A percentile compares a stretch with the other conserved stretches of the same genome.
phyloP scores from a whole-genome alignment of 1,140 invertebrate species.

The Muscidifurax raptorellus region DNA sequence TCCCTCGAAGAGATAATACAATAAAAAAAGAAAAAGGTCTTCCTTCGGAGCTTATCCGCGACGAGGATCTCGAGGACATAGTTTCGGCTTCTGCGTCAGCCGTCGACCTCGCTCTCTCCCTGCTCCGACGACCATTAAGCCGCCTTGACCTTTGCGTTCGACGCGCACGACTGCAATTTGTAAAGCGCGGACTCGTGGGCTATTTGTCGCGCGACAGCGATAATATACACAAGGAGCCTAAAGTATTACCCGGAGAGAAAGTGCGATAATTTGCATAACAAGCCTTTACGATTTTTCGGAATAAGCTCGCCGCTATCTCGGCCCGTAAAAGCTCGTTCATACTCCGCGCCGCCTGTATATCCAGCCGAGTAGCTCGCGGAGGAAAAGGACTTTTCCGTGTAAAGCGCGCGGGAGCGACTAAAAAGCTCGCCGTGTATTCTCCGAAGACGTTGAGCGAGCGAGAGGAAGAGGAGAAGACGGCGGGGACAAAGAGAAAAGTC shows the following conservation, averaged over 20 bases:
- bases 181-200: constrained; percentile 9
- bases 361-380: background rate
- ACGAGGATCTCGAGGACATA: constrained; percentile 24
- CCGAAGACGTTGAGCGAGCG: constrained; percentile 33
- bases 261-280: no score
- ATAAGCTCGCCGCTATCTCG: background rate
- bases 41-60: constrained; percentile 18
- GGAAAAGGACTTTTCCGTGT: constrained; percentile 24
- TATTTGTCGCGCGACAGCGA: constrained; percentile 11
- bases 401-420: constrained; percentile 9
- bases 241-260: no score
- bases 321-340: background rate
- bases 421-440: constrained; percentile 53
- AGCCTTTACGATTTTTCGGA: constrained; percentile 1
- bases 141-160: constrained; percentile 22
- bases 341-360: background rate
- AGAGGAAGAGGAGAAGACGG: background rate
- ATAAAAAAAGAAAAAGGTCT: background rate
- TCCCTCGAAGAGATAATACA: constrained; percentile 43
- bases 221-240: background rate
- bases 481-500: constrained; percentile 41
- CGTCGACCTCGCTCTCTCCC: constrained; percentile 32
- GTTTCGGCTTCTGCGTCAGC: constrained; percentile 11
- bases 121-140: constrained; percentile 24
- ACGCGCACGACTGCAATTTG: background rate